A percentile compares a stretch with the other conserved stretches of the same genome.
Conservation (phyloP, 1,140 invertebrate species). For the Temnothorax longispinosus region DNA sequence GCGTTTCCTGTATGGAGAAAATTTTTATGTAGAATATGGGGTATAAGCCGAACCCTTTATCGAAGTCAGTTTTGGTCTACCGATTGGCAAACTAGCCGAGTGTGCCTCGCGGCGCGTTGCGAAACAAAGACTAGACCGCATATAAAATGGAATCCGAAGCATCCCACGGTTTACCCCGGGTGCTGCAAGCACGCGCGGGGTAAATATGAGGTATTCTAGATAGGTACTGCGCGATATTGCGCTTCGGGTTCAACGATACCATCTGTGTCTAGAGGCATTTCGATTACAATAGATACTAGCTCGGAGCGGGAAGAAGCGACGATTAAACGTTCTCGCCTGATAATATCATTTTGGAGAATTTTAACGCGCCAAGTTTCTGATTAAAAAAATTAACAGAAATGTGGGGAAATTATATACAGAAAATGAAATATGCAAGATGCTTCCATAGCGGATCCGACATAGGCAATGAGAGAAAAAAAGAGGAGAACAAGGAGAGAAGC, state of each 20-base stretch:
- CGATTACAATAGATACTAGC: slow-evolving; percentile 10
- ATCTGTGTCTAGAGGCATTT: slow-evolving; percentile 18
- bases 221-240: slow-evolving; percentile 68
- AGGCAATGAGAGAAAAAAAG: background rate
- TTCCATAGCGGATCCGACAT: background rate
- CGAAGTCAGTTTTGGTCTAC: background rate
- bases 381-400: background rate
- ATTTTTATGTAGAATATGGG: background rate
- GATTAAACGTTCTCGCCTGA: background rate
- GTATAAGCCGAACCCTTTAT: background rate
- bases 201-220: slow-evolving; percentile 51
- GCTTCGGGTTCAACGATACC: slow-evolving; percentile 70
- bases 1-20: background rate
- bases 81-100: slow-evolving; percentile 8
- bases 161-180: slow-evolving; percentile 57
- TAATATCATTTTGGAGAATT: slow-evolving; percentile 2
- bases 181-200: slow-evolving; percentile 14
- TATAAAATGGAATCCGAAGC: slow-evolving; percentile 59
- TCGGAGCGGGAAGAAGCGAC: slow-evolving; percentile 32
- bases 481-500: slow-evolving; percentile 31
- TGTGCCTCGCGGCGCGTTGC: slow-evolving; percentile 43
- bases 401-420: background rate
- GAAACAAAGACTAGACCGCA: slow-evolving; percentile 59
- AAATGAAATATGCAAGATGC: background rate
- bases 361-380: background rate